A percentile compares a stretch with the other conserved stretches of the same genome.
These are phyloP conservation scores for Galaxea fascicularis DNA, from an alignment of 92 coral and sea anemone species.

Conservation along the genomic window DNA sequence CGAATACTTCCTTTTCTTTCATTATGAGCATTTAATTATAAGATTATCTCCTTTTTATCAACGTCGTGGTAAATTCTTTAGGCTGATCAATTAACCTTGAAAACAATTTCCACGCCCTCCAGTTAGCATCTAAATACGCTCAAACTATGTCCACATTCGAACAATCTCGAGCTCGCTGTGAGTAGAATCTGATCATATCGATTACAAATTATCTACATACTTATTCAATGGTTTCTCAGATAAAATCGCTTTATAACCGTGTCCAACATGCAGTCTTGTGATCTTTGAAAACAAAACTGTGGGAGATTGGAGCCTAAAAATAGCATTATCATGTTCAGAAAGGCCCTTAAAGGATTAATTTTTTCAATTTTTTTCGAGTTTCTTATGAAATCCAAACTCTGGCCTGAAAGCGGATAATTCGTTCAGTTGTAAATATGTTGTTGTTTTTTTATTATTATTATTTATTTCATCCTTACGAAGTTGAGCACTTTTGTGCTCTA, in stretches of 20 bases:
- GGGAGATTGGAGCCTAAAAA: no score
- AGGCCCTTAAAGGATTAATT: no score
- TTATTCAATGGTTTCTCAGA: no score
- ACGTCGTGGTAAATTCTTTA: neutral
- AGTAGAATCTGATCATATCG: neutral
- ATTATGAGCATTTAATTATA: neutral
- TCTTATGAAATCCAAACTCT: neutral
- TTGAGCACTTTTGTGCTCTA: neutral
- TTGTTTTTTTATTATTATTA: neutral
- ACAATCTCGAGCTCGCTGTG: neutral
- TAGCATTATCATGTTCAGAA: no score
- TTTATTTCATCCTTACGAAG: neutral
- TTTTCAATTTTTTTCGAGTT: neutral
- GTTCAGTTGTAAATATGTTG: neutral
- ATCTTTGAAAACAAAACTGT: no score
- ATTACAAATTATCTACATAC: neutral
- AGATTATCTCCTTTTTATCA: neutral
- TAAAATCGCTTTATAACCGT: no score
- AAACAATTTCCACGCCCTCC: neutral
- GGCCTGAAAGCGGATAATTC: neutral
- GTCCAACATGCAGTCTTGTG: no score
- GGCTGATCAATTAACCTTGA: neutral
- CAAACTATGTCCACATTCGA: neutral
- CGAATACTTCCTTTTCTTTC: neutral
- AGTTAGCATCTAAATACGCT: neutral